phyloP scores from a whole-genome alignment of 1,140 invertebrate species.

The Epicauta chinensis region DNA sequence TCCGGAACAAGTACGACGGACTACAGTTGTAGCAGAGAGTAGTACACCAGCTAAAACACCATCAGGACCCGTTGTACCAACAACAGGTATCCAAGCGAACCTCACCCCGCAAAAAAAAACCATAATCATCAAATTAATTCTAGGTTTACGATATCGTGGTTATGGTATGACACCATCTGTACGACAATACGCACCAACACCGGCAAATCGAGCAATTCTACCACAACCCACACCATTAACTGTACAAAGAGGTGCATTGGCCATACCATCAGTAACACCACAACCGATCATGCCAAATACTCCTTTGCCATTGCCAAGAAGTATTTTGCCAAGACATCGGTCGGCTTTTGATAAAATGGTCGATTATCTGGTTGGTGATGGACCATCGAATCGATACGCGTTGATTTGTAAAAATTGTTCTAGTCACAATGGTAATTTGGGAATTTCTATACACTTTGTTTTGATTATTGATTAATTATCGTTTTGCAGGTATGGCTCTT shows the following conservation, averaged over 20 bases:
- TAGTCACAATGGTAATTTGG: slow-evolving; percentile 81
- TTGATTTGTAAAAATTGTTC: slow-evolving; percentile 88
- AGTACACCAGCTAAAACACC: background rate
- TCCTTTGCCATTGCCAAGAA: slow-evolving; percentile 45
- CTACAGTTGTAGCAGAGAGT: too few relatives aligned
- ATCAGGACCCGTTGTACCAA: too few relatives aligned
- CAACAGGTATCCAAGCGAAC: too few relatives aligned
- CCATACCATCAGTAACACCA: background rate
- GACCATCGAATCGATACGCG: slow-evolving; percentile 88
- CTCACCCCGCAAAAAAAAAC: too few relatives aligned
- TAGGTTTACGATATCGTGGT: too few relatives aligned
- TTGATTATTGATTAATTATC: too few relatives aligned
- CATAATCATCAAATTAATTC: too few relatives aligned
- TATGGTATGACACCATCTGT: too few relatives aligned
- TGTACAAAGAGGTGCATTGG: background rate
- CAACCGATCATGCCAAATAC: slow-evolving; percentile 32
- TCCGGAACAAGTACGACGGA: slow-evolving; percentile 49
- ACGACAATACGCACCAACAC: too few relatives aligned
- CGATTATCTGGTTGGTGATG: slow-evolving; percentile 93
- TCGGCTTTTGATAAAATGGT: slow-evolving; percentile 78
- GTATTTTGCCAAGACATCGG: slow-evolving; percentile 45
- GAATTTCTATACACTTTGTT: too few relatives aligned
- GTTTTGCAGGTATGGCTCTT: slow-evolving; percentile 76
- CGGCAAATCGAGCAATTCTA: background rate
- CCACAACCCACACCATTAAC: background rate